A percentile compares a stretch with the other conserved stretches of the same genome.
These are phyloP conservation scores for Adelges cooleyi DNA, from an alignment of 1,140 invertebrate genomes.

Conservation along the genomic window DNA sequence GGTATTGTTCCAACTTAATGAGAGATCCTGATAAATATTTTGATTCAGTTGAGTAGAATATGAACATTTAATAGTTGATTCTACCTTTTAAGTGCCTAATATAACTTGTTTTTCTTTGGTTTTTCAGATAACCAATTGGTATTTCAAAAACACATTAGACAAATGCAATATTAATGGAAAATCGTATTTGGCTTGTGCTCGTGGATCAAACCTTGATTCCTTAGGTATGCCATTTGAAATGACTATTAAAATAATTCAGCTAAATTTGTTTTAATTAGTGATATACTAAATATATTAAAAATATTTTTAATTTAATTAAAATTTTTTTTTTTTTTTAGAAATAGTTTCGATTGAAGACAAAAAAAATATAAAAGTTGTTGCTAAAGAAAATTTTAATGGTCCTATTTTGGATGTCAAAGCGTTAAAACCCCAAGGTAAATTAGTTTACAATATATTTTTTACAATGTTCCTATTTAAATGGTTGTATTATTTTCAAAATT, in stretches of 20 bases:
- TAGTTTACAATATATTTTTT: neutral
- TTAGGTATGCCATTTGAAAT: constrained; percentile 11
- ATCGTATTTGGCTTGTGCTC: constrained; percentile 6
- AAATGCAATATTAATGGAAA: constrained; percentile 9
- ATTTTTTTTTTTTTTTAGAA: neutral
- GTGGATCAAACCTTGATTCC: neutral
- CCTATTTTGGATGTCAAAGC: constrained; percentile 4
- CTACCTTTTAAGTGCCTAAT: neutral
- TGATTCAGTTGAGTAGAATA: neutral
- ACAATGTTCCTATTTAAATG: neutral
- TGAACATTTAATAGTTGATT: neutral
- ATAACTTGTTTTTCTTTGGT: neutral
- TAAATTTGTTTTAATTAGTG: too few species aligned
- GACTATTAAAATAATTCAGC: too few species aligned
- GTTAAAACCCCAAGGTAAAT: neutral
- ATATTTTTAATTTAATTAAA: too few species aligned
- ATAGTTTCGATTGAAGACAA: neutral
- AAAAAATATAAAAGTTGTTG: neutral
- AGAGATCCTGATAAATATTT: constrained; percentile 18
- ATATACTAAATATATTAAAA: too few species aligned
- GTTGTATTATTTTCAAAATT: neutral
- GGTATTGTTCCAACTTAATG: neutral
- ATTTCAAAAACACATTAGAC: constrained; percentile 13
- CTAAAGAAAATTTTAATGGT: neutral
- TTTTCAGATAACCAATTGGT: constrained; percentile 12